phyloP scores from a whole-genome alignment of 2,113 vertebrate species.

The Anarrhichthys ocellatus region DNA sequence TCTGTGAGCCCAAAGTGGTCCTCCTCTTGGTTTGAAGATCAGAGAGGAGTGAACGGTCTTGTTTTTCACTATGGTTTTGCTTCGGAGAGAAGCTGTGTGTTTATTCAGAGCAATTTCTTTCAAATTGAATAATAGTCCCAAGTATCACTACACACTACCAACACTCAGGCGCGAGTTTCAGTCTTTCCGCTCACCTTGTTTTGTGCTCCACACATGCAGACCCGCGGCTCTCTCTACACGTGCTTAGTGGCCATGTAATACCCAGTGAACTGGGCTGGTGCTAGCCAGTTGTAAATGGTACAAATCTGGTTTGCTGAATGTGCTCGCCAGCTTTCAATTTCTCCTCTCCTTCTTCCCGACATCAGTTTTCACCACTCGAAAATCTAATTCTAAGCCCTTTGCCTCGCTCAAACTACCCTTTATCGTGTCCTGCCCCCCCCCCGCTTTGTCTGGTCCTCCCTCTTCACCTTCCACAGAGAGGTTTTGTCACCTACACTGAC shows the following conservation, averaged over 20 bases:
- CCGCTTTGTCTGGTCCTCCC: not conserved
- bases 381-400: constrained; percentile 64
- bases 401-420: constrained; percentile 48
- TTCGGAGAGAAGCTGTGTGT: not conserved
- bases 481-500: constrained; percentile 44
- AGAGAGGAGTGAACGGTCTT: no score
- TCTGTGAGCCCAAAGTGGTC: not conserved
- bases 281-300: constrained; percentile 23
- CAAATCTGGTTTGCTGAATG: constrained; percentile 49
- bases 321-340: constrained; percentile 46
- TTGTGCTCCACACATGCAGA: not conserved
- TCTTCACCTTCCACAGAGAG: constrained; percentile 33
- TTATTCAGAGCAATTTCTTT: not conserved
- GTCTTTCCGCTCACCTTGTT: constrained; percentile 8
- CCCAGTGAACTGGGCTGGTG: constrained; percentile 12
- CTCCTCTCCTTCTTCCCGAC: constrained; percentile 32
- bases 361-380: constrained; percentile 64
- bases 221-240: not conserved
- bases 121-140: constrained; percentile 9
- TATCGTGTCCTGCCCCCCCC: constrained; percentile 23
- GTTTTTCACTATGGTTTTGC: not conserved
- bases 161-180: not conserved
- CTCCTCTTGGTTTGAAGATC: not conserved
- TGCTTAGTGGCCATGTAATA: not conserved
- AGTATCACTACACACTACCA: not conserved